Evolutionary conservation across 2,888 invertebrate species (phyloP).

Genomic region (Lycia hirtaria): DNA sequence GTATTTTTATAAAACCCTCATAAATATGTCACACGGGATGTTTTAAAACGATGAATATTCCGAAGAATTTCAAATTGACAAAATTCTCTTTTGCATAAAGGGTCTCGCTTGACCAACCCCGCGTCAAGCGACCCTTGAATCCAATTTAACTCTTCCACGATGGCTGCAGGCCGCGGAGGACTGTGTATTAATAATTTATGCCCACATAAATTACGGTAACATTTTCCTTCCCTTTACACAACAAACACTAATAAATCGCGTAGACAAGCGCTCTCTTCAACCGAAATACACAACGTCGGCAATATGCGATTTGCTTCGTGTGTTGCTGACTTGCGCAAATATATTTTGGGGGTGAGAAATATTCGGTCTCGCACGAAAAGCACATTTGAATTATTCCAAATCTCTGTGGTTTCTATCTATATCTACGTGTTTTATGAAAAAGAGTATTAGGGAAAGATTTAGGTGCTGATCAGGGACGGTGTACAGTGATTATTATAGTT

Average conservation of each 20-base stretch:
- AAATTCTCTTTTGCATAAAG: conserved; percentile 58
- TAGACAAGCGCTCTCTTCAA: conserved; percentile 32
- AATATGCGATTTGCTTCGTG: conserved; percentile 20
- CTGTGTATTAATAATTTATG: conserved; percentile 69
- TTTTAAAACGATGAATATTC: conserved; percentile 42
- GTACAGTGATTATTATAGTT: too few species aligned
- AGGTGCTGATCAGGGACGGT: too few species aligned
- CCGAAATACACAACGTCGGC: conserved; percentile 20
- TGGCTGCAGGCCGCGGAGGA: conserved; percentile 54
- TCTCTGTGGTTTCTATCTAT: background rate
- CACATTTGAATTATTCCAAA: conserved; percentile 8
- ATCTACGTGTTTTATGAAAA: background rate
- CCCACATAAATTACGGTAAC: conserved; percentile 67
- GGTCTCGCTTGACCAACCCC: conserved; percentile 59
- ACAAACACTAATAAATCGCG: conserved; percentile 56
- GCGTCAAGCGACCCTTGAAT: conserved; percentile 66
- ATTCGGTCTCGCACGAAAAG: conserved; percentile 5
- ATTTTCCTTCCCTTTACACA: conserved; percentile 60
- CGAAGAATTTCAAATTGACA: conserved; percentile 57
- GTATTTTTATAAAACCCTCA: conserved; percentile 17
- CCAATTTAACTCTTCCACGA: conserved; percentile 73
- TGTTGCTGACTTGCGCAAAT: conserved; percentile 14
- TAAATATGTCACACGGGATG: conserved; percentile 40
- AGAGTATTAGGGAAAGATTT: background rate
- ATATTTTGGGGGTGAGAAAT: conserved; percentile 11